These are phyloP conservation scores for Drosophila punjabiensis DNA, from an alignment of 1,140 invertebrate genomes.

Conservation along the genomic window DNA sequence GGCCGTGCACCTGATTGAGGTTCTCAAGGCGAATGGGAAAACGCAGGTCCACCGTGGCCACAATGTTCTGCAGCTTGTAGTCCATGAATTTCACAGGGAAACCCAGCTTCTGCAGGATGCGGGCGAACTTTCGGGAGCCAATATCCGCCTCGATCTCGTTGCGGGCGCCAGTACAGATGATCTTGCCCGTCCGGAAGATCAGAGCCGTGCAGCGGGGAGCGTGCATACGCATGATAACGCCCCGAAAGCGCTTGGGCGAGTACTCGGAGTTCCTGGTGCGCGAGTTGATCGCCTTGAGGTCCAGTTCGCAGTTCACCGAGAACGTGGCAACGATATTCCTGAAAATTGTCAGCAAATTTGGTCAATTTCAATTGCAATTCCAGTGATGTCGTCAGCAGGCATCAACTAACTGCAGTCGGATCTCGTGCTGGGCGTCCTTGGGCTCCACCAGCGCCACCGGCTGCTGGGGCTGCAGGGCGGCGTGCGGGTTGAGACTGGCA, in stretches of 20 bases:
- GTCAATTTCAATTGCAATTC: background rate
- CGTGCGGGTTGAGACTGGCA: constrained; percentile 64
- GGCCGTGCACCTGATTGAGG: constrained; percentile 96
- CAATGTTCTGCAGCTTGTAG: constrained; percentile 99
- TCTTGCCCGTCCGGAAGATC: constrained; percentile 99
- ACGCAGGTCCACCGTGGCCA: constrained; percentile 98
- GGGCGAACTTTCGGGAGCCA: constrained; percentile 98
- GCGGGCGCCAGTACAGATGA: constrained; percentile 99
- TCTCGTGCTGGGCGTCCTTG: constrained; percentile 82
- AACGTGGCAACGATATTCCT: constrained; percentile 98
- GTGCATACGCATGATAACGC: constrained; percentile 98
- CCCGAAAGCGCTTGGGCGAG: constrained; percentile 98
- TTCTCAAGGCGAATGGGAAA: constrained; percentile 99
- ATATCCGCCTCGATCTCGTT: constrained; percentile 97
- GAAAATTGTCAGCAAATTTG: constrained; percentile 7
- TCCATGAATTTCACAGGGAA: constrained; percentile 98
- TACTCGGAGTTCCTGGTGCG: constrained; percentile 99
- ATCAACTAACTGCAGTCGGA: constrained; percentile 85
- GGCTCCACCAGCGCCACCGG: constrained; percentile 64
- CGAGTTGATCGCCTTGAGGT: constrained; percentile 96
- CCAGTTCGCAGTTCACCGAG: constrained; percentile 94
- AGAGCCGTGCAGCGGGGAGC: constrained; percentile 98
- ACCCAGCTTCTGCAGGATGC: constrained; percentile 99
- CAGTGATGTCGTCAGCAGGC: background rate
- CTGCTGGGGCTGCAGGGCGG: constrained; percentile 68